Conservation (phyloP, 2,888 invertebrate species). For the Lymantria monacha region DNA sequence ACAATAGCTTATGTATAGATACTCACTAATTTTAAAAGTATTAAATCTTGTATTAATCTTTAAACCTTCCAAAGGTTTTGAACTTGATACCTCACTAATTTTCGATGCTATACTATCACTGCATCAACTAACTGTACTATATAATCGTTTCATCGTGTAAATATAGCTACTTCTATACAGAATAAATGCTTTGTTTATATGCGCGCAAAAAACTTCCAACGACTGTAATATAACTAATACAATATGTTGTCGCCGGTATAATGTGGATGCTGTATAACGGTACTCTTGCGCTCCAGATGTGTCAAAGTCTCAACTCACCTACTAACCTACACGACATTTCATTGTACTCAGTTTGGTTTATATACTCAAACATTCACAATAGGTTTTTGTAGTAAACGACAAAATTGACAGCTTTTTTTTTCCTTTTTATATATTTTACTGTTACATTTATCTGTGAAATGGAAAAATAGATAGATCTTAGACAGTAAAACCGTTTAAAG, state of each 20-base stretch:
- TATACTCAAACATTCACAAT: slow-evolving; percentile 20
- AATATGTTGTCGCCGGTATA: background rate
- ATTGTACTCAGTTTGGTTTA: slow-evolving; percentile 29
- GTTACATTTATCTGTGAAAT: no score
- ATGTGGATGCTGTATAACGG: slow-evolving; percentile 37
- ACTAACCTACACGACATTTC: slow-evolving; percentile 31
- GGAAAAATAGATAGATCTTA: no score
- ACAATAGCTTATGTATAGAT: no score
- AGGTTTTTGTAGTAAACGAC: slow-evolving; percentile 1
- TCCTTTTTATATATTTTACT: background rate
- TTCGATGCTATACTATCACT: no score
- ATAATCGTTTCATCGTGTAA: no score
- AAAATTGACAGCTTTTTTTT: background rate
- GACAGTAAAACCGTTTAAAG: no score
- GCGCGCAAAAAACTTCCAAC: background rate
- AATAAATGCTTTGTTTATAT: background rate
- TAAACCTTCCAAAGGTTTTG: no score
- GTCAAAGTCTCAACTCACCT: slow-evolving; percentile 32
- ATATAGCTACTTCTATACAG: no score
- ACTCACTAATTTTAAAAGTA: no score
- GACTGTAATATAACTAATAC: background rate
- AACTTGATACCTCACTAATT: no score
- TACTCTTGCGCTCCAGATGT: slow-evolving; percentile 37
- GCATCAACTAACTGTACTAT: no score
- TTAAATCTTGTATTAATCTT: no score